Percentiles rank a stretch among this genome's conserved stretches.
Evolutionary conservation across 2,888 invertebrate genomes (phyloP).

Genomic region (Chesias legatella): DNA sequence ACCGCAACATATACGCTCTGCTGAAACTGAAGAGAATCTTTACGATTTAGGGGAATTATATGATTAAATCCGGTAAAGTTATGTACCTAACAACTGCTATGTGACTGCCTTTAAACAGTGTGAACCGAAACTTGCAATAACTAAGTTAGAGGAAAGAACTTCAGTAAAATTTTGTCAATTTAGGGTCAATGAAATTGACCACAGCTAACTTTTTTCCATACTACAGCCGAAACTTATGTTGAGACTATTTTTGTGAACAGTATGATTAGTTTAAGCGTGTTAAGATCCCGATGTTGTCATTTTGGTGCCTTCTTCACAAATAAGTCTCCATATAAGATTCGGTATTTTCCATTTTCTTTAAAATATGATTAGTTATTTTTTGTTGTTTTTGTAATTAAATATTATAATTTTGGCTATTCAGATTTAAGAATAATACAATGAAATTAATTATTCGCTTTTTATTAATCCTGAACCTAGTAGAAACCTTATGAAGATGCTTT

Average conservation of each 20-base stretch:
- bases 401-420: not conserved
- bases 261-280: not conserved
- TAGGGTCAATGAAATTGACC: no score
- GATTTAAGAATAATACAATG: constrained; percentile 6
- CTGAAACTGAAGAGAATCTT: no score
- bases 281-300: not conserved
- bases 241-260: constrained; percentile 2
- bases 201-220: not conserved
- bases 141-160: no score
- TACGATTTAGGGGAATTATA: no score
- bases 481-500: no score
- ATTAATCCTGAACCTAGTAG: no score
- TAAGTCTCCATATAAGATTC: constrained; percentile 1
- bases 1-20: no score
- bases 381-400: not conserved
- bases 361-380: constrained; percentile 1
- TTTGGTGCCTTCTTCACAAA: constrained; percentile 4
- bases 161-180: no score
- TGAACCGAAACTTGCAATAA: no score
- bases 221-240: not conserved
- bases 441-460: not conserved
- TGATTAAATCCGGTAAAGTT: no score
- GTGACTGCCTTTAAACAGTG: no score
- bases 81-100: no score
- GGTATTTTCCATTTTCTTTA: not conserved